Conservation (phyloP, 2,797 vertebrate genomes). For the Geotrypetes seraphini region DNA sequence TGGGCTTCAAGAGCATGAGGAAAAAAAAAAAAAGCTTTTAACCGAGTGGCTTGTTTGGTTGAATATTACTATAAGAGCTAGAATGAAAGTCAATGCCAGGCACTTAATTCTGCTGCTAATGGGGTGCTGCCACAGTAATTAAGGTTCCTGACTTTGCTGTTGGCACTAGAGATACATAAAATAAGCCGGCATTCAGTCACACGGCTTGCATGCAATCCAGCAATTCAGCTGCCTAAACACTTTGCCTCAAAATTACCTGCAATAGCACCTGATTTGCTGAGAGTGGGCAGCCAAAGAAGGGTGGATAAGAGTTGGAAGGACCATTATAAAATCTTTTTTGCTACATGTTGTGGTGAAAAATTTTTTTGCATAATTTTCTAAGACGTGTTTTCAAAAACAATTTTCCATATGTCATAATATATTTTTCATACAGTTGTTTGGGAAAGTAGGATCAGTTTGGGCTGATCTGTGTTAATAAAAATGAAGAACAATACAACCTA, state of each 20-base stretch:
- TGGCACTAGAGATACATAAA: slow-evolving; percentile 25
- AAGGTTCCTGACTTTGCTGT: slow-evolving; percentile 41
- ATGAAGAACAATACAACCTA: too few species aligned
- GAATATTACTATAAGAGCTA: slow-evolving; percentile 32
- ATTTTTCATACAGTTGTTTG: too few species aligned
- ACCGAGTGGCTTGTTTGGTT: slow-evolving; percentile 44
- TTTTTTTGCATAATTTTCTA: too few species aligned
- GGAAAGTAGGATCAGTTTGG: too few species aligned
- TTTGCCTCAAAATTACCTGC: background rate
- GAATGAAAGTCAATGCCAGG: slow-evolving; percentile 46
- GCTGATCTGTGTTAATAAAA: too few species aligned
- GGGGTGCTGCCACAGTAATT: slow-evolving; percentile 55
- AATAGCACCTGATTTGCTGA: background rate
- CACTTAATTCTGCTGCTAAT: slow-evolving; percentile 49
- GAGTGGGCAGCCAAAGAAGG: accelerated
- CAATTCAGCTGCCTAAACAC: background rate
- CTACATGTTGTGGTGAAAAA: too few species aligned
- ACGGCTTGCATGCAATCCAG: background rate
- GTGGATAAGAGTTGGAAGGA: too few species aligned
- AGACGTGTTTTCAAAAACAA: too few species aligned
- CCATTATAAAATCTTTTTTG: too few species aligned
- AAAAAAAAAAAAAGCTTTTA: slow-evolving; percentile 43
- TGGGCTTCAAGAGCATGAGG: background rate
- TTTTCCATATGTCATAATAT: too few species aligned
- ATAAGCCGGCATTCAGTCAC: slow-evolving; percentile 17